Percentiles rank a stretch among this genome's conserved stretches.
Conservation (phyloP, 2,888 invertebrate species). For the Leistus spinibarbis region DNA sequence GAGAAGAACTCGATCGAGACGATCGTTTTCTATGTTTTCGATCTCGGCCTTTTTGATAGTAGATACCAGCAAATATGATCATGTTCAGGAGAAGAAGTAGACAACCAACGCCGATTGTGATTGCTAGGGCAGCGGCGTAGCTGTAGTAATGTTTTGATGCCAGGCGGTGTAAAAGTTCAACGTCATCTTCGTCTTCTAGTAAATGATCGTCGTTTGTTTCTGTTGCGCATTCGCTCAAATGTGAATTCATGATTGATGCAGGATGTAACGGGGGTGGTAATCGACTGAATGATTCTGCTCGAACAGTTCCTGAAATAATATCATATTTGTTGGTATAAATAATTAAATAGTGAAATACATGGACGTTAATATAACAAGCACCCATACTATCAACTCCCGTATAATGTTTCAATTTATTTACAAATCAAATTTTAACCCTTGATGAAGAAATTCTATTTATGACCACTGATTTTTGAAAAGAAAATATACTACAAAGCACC, state of each 20-base stretch:
- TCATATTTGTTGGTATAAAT: not conserved
- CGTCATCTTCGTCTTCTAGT: slow-evolving; percentile 59
- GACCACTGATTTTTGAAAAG: no score
- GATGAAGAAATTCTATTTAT: no score
- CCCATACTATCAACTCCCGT: no score
- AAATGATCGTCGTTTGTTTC: slow-evolving; percentile 48
- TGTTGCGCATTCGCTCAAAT: slow-evolving; percentile 54
- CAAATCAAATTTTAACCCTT: no score
- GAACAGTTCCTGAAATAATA: slow-evolving; percentile 56
- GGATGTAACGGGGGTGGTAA: slow-evolving; percentile 57
- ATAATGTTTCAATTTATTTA: no score
- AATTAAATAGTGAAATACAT: slow-evolving; percentile 16
- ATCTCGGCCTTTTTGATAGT: slow-evolving; percentile 71
- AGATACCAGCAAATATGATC: slow-evolving; percentile 78
- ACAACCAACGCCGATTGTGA: slow-evolving; percentile 77
- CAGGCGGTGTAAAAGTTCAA: slow-evolving; percentile 60
- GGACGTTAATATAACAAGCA: no score
- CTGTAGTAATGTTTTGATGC: slow-evolving; percentile 67
- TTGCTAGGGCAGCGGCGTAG: slow-evolving; percentile 77
- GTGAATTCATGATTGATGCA: slow-evolving; percentile 47
- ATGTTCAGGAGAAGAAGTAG: slow-evolving; percentile 73
- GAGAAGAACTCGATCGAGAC: slow-evolving; percentile 51
- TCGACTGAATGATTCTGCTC: slow-evolving; percentile 59
- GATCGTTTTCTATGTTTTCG: slow-evolving; percentile 41
- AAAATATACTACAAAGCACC: no score